Conservation (phyloP, 2,888 invertebrate species). For the Phania funesta region DNA sequence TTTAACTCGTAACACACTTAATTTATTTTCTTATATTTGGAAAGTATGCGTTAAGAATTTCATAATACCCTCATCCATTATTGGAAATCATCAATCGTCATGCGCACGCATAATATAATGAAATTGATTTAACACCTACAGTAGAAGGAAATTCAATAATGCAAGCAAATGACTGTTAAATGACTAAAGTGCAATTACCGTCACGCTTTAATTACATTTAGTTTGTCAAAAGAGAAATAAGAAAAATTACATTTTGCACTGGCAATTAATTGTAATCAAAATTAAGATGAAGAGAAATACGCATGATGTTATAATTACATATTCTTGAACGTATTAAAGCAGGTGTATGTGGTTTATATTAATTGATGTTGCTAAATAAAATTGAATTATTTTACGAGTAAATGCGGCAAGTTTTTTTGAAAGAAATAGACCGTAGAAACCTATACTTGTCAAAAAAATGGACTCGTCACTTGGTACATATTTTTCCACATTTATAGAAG, state of each 20-base stretch:
- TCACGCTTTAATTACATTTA: conserved; percentile 22
- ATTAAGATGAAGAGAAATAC: neutral
- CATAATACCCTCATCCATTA: neutral
- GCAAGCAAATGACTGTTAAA: conserved; percentile 26
- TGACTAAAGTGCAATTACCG: conserved; percentile 24
- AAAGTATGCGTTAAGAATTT: neutral
- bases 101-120: conserved; percentile 7
- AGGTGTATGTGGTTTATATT: neutral
- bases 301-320: neutral
- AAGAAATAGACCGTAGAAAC: too few relatives aligned
- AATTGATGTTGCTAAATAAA: neutral
- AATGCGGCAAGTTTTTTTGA: too few relatives aligned
- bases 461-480: too few relatives aligned
- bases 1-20: neutral
- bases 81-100: neutral
- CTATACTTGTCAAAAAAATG: too few relatives aligned
- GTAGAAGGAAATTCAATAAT: conserved; percentile 25
- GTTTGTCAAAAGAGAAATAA: conserved; percentile 10
- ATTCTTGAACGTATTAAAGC: neutral
- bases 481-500: too few relatives aligned
- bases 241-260: neutral
- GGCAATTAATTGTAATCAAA: neutral
- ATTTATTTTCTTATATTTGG: neutral
- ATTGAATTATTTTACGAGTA: neutral
- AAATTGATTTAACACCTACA: conserved; percentile 27